Evolutionary conservation across 2,888 invertebrate species (phyloP).

Genomic region (Rhopalosiphum nymphaeae): DNA sequence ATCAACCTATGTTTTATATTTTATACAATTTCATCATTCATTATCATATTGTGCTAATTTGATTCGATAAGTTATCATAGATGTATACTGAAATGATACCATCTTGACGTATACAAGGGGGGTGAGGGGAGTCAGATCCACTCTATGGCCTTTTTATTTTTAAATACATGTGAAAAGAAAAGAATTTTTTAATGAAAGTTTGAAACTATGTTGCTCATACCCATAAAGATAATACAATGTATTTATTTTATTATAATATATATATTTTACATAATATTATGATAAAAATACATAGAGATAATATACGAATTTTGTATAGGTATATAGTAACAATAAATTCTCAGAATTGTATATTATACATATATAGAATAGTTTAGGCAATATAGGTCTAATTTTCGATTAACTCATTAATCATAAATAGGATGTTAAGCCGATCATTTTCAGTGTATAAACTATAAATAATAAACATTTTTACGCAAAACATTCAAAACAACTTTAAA

Average conservation of each 20-base stretch:
- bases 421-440: background rate
- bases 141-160: background rate
- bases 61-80: background rate
- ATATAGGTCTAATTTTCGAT: background rate
- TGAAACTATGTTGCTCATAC: background rate
- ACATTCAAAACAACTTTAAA: background rate
- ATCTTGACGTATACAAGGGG: background rate
- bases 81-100: background rate
- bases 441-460: background rate
- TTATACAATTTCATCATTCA: background rate
- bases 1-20: background rate
- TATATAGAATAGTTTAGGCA: background rate
- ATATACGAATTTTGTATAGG: background rate
- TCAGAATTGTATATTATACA: background rate
- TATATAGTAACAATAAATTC: background rate
- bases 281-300: background rate
- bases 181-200: background rate
- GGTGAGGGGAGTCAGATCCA: background rate
- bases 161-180: background rate
- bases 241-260: background rate
- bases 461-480: background rate
- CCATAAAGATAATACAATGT: background rate
- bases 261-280: background rate
- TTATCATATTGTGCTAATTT: background rate
- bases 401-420: background rate